Evolutionary conservation across 2,797 vertebrate species (phyloP).

Genomic region (Mycteria americana): DNA sequence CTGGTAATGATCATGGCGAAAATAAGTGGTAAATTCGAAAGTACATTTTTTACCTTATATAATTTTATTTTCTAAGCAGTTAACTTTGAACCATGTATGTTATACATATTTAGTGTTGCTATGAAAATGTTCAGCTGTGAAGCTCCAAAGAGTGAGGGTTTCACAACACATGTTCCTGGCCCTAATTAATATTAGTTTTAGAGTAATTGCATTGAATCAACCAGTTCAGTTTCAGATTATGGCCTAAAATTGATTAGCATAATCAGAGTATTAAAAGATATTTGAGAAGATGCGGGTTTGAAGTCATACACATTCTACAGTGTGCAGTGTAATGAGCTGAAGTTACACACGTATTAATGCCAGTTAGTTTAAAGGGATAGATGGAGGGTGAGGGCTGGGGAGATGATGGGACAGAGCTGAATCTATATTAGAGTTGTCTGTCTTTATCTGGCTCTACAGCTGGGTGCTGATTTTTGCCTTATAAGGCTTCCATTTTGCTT

Average conservation of each 20-base stretch:
- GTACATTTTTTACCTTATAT: background rate
- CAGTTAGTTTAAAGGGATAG: background rate
- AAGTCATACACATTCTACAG: background rate
- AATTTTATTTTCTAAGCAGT: background rate
- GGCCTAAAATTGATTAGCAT: background rate
- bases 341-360: background rate
- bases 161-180: background rate
- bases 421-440: background rate
- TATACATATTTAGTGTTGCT: background rate
- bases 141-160: background rate
- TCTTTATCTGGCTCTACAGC: background rate
- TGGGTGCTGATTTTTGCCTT: background rate
- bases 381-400: background rate
- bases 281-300: background rate
- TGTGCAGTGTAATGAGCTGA: background rate
- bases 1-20: background rate
- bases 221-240: background rate
- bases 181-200: background rate
- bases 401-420: background rate
- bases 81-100: background rate
- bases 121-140: background rate
- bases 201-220: background rate
- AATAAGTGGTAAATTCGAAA: background rate
- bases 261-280: background rate
- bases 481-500: background rate